A percentile compares a stretch with the other conserved stretches of the same genome.
phyloP scores from a whole-genome alignment of 2,113 vertebrate species.

The Vimba vimba region DNA sequence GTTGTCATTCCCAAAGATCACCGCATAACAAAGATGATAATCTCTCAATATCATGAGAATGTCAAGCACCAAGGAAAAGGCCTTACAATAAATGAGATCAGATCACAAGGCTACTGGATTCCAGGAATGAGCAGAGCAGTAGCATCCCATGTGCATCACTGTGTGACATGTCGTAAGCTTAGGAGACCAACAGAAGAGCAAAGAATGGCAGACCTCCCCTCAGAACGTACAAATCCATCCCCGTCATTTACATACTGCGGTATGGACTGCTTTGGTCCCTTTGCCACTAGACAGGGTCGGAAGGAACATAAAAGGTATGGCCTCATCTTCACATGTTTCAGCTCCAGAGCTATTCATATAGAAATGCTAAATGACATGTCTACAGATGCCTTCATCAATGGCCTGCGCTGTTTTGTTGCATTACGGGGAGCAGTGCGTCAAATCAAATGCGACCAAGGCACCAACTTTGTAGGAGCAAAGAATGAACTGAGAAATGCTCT shows the following conservation, averaged over 20 bases:
- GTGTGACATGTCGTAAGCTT: conserved; percentile 17
- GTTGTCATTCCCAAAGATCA: conserved; percentile 13
- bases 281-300: background rate
- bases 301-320: conserved; percentile 38
- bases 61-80: conserved; percentile 35
- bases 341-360: conserved; percentile 30
- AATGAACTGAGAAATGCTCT: conserved; percentile 33
- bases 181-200: conserved; percentile 22
- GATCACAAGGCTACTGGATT: conserved; percentile 18
- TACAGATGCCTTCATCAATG: conserved; percentile 37
- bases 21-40: background rate
- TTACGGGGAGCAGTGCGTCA: background rate
- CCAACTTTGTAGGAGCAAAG: conserved; percentile 38
- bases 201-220: conserved; percentile 20
- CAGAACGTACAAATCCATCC: conserved; percentile 2
- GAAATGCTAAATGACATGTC: conserved; percentile 35
- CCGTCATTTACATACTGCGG: conserved; percentile 34
- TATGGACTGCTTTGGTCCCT: conserved; percentile 48
- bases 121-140: background rate
- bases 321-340: conserved; percentile 40
- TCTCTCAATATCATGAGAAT: background rate
- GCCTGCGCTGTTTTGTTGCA: conserved; percentile 3
- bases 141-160: background rate
- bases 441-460: conserved; percentile 4
- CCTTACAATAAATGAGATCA: conserved; percentile 17